These are phyloP conservation scores for Artemia franciscana DNA, from an alignment of 1,140 invertebrate genomes.

Conservation along the genomic window DNA sequence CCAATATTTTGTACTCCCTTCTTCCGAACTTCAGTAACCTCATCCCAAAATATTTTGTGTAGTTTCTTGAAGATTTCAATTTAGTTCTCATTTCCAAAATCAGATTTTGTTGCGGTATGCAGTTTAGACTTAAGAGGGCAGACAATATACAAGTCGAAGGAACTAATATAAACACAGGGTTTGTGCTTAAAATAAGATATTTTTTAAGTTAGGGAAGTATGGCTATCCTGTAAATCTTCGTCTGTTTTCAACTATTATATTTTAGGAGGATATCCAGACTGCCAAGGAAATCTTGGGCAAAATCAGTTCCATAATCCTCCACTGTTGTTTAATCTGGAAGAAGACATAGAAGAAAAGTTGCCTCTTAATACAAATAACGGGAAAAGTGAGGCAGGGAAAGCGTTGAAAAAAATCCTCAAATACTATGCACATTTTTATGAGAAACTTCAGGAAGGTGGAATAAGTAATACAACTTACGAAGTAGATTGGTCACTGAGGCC, in stretches of 20 bases:
- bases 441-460: not conserved
- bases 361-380: slow-evolving; percentile 3
- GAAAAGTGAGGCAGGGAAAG: not conserved
- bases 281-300: slow-evolving; percentile 1
- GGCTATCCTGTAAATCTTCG: too few species aligned
- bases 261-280: slow-evolving; percentile 8
- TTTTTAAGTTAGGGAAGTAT: too few species aligned
- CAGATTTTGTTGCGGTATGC: too few species aligned
- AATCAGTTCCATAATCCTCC: slow-evolving; percentile 6
- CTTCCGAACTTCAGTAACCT: too few species aligned
- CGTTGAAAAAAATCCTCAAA: not conserved
- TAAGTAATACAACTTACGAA: not conserved
- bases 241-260: not conserved
- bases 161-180: too few species aligned
- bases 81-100: too few species aligned
- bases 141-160: too few species aligned
- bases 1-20: too few species aligned
- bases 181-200: too few species aligned
- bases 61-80: too few species aligned
- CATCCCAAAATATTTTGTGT: too few species aligned
- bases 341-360: slow-evolving; percentile 8
- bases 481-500: not conserved
- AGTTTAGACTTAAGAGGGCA: too few species aligned
- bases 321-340: slow-evolving; percentile 9
- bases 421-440: not conserved